Evolutionary conservation across 2,797 vertebrate genomes (phyloP).

Genomic region (Acanthurus lineatus): DNA sequence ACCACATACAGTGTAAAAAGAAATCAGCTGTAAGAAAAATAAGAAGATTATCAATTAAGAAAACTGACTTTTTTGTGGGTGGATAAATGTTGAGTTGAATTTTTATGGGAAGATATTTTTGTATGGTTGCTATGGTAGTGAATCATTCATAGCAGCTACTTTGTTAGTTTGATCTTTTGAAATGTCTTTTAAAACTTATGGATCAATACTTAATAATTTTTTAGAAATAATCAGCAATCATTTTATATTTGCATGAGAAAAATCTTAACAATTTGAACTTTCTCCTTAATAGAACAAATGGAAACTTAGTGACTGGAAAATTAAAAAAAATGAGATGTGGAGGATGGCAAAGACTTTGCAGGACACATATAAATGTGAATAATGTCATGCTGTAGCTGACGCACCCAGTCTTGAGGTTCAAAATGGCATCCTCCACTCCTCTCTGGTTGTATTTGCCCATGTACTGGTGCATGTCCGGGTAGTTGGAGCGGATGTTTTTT

Average conservation of each 20-base stretch:
- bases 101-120: background rate
- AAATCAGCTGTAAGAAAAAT: background rate
- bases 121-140: background rate
- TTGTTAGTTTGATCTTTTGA: background rate
- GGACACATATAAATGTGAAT: slow-evolving; percentile 7
- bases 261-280: slow-evolving; percentile 2
- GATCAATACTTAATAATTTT: background rate
- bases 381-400: slow-evolving; percentile 54
- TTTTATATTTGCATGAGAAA: slow-evolving; percentile 24
- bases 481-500: slow-evolving; percentile 98
- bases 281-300: background rate
- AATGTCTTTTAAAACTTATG: background rate
- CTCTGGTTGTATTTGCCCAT: slow-evolving; percentile 97
- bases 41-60: background rate
- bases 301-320: slow-evolving; percentile 2
- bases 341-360: background rate
- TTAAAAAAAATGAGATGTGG: background rate
- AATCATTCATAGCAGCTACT: too few species aligned
- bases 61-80: background rate
- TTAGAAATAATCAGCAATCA: background rate
- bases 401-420: slow-evolving; percentile 94
- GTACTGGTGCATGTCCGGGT: slow-evolving; percentile 96
- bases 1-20: background rate
- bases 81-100: background rate
- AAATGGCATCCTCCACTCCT: slow-evolving; percentile 93